Percentiles rank a stretch among this genome's conserved stretches.
These are phyloP conservation scores for Trinorchestia longiramus DNA, from an alignment of 1,140 invertebrate genomes.

Conservation along the genomic window DNA sequence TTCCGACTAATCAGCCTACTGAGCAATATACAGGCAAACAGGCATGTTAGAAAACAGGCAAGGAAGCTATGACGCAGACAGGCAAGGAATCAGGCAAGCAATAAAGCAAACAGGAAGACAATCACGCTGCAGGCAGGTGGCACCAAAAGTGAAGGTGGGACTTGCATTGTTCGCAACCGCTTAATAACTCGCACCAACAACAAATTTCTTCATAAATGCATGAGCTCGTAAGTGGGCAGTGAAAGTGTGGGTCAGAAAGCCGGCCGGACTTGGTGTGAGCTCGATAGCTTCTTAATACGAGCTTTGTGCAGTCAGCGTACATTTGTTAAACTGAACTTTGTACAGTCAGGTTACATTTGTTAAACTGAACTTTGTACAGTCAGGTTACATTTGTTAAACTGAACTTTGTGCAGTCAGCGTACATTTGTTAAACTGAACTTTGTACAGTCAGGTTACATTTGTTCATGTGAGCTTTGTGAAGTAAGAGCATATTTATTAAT, in stretches of 20 bases:
- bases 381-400: background rate
- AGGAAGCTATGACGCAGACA: background rate
- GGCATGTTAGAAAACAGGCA: background rate
- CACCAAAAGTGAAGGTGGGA: background rate
- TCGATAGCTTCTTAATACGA: background rate
- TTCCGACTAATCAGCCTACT: too few relatives aligned
- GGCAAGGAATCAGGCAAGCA: background rate
- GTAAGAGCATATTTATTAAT: too few relatives aligned
- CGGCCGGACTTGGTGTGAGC: background rate
- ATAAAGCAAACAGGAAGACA: background rate
- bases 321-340: background rate
- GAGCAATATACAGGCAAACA: background rate
- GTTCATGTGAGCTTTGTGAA: too few relatives aligned
- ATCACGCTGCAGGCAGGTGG: background rate
- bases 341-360: background rate
- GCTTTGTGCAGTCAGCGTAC: background rate
- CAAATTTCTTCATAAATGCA: background rate
- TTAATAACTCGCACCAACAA: background rate
- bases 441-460: too few relatives aligned
- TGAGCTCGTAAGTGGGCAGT: background rate
- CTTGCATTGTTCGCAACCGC: background rate
- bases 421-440: background rate
- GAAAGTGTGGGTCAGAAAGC: background rate
- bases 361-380: background rate
- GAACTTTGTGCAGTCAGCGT: background rate